Evolutionary conservation across 64 coral and sea anemone species (phyloP), one percentile per base, ranked within the genome.

Genomic region (Dendrophyllia cribrosa): DNA sequence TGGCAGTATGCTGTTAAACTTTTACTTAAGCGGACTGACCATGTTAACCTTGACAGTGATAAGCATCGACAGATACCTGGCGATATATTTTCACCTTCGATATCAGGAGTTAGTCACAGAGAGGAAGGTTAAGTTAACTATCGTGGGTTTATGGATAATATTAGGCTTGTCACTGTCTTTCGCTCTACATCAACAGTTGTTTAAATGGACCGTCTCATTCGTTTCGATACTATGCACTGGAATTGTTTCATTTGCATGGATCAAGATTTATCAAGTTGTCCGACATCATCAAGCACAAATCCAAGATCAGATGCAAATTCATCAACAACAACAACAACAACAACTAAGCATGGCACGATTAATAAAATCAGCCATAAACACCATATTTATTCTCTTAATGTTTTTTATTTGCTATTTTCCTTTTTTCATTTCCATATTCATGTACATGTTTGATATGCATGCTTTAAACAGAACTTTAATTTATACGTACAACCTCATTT

Each of bases 241-340:
- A 0, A 17, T 62, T 7, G 24, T 64, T 43, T 46, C 55, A 0
- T 82, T 82, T 82, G 59, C 58, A 19, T 82, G 56, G 15, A 43
- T 82, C 5, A 45, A 46, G 15, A 63, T 64, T 43, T 82, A 82
- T 34, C 34, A 19, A n/a, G 58, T 82, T 63, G 78, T 82, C 5
- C 78, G 78, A 64, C 58, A 46, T 45, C 78, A 82, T 9, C 58
- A 82, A 62, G 58, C 58, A 7, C 56, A 46, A 59, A 82, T 82
- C 46, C 78, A 34, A 34, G 34, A 34, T 34, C 34, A 34, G 34
- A 34, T 34, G 34, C 34, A 34, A 34, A 34, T 34, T 34, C 34
- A 34, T 34, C 34, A 34, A 34, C 34, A 34, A 34, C 34, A 34
- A 34, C 34, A 34, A 34, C 34, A 34, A 34, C 34, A 34, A 34